Percentiles rank a stretch among this genome's conserved stretches.
Evolutionary conservation across 2,113 vertebrate genomes (phyloP).

Genomic region (Origma solitaria): DNA sequence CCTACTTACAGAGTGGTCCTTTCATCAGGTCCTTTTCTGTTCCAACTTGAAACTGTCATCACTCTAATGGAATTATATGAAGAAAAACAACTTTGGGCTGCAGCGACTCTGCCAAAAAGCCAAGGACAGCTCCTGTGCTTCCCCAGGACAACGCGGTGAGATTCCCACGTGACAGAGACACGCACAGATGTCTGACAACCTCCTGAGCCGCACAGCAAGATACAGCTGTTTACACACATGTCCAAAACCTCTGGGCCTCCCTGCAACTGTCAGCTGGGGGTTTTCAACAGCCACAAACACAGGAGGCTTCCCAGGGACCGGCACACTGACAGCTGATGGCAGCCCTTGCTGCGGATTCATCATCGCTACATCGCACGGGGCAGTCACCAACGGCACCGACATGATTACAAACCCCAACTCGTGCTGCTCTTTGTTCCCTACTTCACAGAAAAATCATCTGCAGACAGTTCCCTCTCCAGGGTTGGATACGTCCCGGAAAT

Average conservation of each 20-base stretch:
- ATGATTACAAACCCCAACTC: neutral
- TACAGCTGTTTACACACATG: neutral
- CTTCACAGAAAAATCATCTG: neutral
- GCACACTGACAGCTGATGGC: neutral
- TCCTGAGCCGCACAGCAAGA: neutral
- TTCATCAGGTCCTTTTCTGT: slow-evolving; percentile 49
- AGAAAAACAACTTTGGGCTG: slow-evolving; percentile 18
- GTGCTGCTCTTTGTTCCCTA: neutral
- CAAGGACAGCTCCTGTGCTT: slow-evolving; percentile 15
- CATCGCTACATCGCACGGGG: rapidly evolving
- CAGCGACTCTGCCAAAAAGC: slow-evolving; percentile 27
- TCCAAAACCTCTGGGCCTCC: neutral
- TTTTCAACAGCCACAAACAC: neutral
- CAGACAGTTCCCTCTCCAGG: neutral
- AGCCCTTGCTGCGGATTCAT: neutral
- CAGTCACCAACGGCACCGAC: neutral
- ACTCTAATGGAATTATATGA: slow-evolving; percentile 47
- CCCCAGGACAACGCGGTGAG: neutral
- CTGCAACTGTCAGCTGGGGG: neutral
- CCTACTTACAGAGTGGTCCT: slow-evolving; percentile 13
- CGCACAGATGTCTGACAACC: neutral
- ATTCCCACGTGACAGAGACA: neutral
- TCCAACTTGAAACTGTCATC: slow-evolving; percentile 59
- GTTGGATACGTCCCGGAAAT: neutral
- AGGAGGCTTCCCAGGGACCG: neutral